phyloP scores from a whole-genome alignment of 2,113 vertebrate species.

The Jaculus jaculus region DNA sequence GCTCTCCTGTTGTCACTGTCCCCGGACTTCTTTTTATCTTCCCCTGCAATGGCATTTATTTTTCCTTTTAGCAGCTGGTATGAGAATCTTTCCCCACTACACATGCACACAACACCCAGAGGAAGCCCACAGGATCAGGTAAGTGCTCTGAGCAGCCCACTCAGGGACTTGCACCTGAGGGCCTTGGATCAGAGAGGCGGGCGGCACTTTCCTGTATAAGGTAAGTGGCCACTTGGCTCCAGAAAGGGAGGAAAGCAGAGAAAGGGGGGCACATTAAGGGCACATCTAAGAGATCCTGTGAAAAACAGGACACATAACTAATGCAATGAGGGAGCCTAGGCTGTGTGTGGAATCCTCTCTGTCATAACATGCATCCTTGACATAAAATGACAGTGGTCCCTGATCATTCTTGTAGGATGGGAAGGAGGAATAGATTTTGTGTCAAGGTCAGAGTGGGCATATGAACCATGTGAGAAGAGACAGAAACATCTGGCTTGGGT shows the following conservation, averaged over 20 bases:
- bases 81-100: neutral
- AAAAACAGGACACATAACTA: neutral
- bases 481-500: neutral
- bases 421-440: neutral
- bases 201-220: neutral
- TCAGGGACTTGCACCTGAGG: neutral
- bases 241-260: neutral
- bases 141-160: conserved; percentile 36
- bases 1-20: neutral
- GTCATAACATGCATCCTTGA: rapidly evolving
- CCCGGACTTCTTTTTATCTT: conserved; percentile 29
- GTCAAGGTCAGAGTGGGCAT: neutral
- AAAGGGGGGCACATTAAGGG: neutral
- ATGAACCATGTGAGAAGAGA: neutral
- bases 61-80: neutral
- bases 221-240: neutral
- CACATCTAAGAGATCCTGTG: neutral
- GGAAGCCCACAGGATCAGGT: conserved; percentile 8
- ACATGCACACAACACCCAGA: neutral
- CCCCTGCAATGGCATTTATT: neutral
- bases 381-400: neutral
- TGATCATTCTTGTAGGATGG: no score
- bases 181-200: conserved; percentile 24
- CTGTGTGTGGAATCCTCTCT: neutral
- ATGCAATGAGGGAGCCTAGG: neutral